These are phyloP conservation scores for Sinocyclocheilus grahami DNA, from an alignment of 2,113 vertebrate genomes.

Conservation along the genomic window DNA sequence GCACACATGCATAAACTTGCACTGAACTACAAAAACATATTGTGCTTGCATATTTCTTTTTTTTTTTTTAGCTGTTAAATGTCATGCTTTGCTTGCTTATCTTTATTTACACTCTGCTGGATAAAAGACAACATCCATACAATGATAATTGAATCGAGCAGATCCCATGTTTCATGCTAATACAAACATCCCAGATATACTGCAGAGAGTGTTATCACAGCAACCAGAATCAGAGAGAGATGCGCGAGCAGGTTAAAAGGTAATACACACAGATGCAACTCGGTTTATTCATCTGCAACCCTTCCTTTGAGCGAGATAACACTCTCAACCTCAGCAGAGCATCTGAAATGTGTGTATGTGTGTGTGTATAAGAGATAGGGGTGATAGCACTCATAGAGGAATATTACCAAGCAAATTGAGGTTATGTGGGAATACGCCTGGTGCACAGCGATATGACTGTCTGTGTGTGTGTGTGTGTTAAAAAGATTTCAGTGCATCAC, in stretches of 20 bases:
- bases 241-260: conserved; percentile 32
- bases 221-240: conserved; percentile 32
- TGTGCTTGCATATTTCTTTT: background rate
- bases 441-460: conserved; percentile 23
- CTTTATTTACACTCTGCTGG: conserved; percentile 33
- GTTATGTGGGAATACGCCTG: conserved; percentile 40
- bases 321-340: conserved; percentile 16
- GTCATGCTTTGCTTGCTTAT: conserved; percentile 33
- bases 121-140: conserved; percentile 44
- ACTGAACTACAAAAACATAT: background rate
- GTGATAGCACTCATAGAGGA: conserved; percentile 38
- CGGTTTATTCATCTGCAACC: conserved; percentile 34
- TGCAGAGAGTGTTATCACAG: conserved; percentile 26
- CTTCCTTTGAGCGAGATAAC: conserved; percentile 46
- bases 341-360: conserved; percentile 21
- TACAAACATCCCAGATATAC: conserved; percentile 42
- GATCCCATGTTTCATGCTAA: conserved; percentile 43
- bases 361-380: conserved; percentile 37
- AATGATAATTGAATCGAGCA: conserved; percentile 40
- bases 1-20: background rate
- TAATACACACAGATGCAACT: conserved; percentile 21
- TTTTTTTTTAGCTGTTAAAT: conserved; percentile 22
- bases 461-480: conserved; percentile 13
- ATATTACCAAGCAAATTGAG: conserved; percentile 48
- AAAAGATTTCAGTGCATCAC: conserved; percentile 2